Conservation (phyloP, 2,797 vertebrate species). For the Taenioides sp. region DNA sequence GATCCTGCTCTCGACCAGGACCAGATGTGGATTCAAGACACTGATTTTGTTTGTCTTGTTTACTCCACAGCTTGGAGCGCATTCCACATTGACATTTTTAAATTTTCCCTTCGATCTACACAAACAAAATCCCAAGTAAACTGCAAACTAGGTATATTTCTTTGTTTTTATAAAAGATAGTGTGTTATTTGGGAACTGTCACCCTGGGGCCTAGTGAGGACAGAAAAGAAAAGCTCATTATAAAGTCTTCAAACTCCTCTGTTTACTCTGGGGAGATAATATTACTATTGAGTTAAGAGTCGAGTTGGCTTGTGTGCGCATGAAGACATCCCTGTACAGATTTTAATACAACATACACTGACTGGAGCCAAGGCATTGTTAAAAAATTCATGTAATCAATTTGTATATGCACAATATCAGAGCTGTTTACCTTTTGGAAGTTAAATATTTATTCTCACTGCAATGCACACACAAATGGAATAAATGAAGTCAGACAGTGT, state of each 20-base stretch:
- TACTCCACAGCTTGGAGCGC: conserved; percentile 63
- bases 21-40: conserved; percentile 72
- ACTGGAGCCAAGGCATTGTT: conserved; percentile 5
- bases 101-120: conserved; percentile 39
- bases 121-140: conserved; percentile 54
- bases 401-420: neutral
- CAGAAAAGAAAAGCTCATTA: conserved; percentile 22
- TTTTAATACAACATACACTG: conserved; percentile 1
- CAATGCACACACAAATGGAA: neutral
- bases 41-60: conserved; percentile 78
- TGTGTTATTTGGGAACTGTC: conserved; percentile 47
- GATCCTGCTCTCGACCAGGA: conserved; percentile 52
- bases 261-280: conserved; percentile 29
- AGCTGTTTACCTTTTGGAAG: neutral
- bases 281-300: conserved; percentile 18
- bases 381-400: conserved; percentile 25
- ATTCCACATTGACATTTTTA: conserved; percentile 46
- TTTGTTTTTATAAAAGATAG: conserved; percentile 35
- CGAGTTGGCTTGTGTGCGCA: conserved; percentile 8
- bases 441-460: conserved; percentile 1
- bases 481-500: neutral
- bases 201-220: conserved; percentile 32
- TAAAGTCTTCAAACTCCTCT: conserved; percentile 6
- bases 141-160: conserved; percentile 56
- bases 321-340: neutral